Evolutionary conservation across 2,797 vertebrate genomes (phyloP), one percentile per base, ranked within the genome.

Genomic region (Danio aesculapii): DNA sequence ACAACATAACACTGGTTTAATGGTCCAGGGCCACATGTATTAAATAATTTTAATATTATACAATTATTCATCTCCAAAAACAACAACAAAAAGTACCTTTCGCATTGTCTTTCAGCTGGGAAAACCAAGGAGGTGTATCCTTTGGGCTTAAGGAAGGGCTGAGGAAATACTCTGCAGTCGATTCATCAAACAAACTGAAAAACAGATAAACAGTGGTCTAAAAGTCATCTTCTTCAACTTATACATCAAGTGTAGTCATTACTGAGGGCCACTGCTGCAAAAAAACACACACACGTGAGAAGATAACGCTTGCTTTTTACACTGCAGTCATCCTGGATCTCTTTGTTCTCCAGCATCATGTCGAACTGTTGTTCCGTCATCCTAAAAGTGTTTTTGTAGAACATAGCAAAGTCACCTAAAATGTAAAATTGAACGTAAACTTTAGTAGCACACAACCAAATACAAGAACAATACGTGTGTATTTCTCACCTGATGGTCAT

Each of bases 151-250:
- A 81, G 8, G 84, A 81, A 16, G 84, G 88, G 43, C 83, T 86
- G 66, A 92, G 85, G 46, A 91, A 90, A 75, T 89, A 89, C 47
- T 90, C 88, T 21, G 92, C 90, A 4, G 73, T 84, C 12, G 89
- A 88, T 71, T 85, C 84, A 17, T 84, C 87, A 78, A 88, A 88
- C 75, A 89, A 81, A 58, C 90, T 91, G 70, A 79, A 67, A 81
- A 19, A 84, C 62, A 85, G 52, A 83, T 75, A 53, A 6, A 47
- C 72, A 47, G 62, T 68, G 1, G 50, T 59, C n/a, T 55, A 9
- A 16, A 47, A 30, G 58, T 19, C 17, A 77, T 10, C 12, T 14
- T 17, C 41, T 46, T 72, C 53, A 21, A 16, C 14, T 73, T 44
- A 8, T 21, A 21, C 11, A 46, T 46, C 41, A 73, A 73, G 8